Conservation (phyloP, 1,140 invertebrate genomes). For the Condylostylus longicornis region DNA sequence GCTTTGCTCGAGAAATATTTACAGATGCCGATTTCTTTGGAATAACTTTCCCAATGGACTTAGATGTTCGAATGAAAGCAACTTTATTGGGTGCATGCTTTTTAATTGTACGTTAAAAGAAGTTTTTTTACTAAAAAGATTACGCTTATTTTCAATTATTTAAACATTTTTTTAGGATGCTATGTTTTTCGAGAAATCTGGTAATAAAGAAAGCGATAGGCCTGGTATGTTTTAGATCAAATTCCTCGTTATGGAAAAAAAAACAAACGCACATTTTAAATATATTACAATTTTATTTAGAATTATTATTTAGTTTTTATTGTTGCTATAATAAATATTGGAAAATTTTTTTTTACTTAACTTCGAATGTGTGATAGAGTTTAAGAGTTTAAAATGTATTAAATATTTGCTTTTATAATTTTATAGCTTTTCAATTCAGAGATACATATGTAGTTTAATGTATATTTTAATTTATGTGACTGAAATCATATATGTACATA, state of each 20-base stretch:
- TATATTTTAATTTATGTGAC: no score
- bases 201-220: conserved; percentile 21
- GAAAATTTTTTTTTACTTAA: no score
- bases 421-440: no score
- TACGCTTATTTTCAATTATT: background rate
- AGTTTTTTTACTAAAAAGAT: conserved; percentile 1
- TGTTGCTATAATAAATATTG: no score
- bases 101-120: conserved; percentile 45
- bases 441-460: no score
- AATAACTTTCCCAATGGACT: conserved; percentile 60
- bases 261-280: no score
- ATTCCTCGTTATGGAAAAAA: background rate
- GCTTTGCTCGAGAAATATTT: conserved; percentile 50
- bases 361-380: no score
- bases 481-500: no score
- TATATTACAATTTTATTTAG: no score
- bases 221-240: conserved; percentile 24
- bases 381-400: no score
- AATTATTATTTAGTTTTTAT: no score
- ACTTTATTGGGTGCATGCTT: conserved; percentile 58
- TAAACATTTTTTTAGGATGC: conserved; percentile 45
- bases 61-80: conserved; percentile 70
- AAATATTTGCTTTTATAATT: no score
- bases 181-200: conserved; percentile 54
- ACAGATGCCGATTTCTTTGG: conserved; percentile 66